Percentiles rank a stretch among this genome's conserved stretches.
Evolutionary conservation across 2,113 vertebrate species (phyloP).

Genomic region (Crypturellus undulatus): DNA sequence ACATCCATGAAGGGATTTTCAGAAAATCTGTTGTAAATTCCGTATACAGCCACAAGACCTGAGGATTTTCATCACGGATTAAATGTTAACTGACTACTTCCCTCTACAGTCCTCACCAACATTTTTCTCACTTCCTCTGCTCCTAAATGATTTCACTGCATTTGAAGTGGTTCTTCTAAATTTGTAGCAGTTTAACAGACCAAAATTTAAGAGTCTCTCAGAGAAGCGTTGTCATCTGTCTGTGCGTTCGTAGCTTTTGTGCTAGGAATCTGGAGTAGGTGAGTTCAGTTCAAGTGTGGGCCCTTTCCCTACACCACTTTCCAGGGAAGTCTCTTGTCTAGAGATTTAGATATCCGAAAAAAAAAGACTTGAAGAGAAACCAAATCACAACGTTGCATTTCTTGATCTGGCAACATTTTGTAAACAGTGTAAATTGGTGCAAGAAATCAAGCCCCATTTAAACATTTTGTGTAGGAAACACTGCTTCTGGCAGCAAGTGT

Average conservation of each 20-base stretch:
- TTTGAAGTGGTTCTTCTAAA: conserved; percentile 53
- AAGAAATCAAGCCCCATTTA: background rate
- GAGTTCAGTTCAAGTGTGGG: background rate
- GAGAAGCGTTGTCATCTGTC: background rate
- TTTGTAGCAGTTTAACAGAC: conserved; percentile 32
- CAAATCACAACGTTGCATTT: background rate
- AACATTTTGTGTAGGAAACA: background rate
- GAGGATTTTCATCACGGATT: conserved; percentile 4
- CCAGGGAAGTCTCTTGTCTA: background rate
- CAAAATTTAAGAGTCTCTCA: background rate
- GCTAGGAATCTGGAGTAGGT: background rate
- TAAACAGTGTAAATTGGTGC: background rate
- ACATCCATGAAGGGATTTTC: background rate
- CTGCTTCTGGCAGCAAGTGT: background rate
- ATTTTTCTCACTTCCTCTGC: conserved; percentile 48
- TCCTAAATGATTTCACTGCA: conserved; percentile 20
- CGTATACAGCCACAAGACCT: background rate
- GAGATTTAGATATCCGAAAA: background rate
- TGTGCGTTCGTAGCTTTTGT: background rate
- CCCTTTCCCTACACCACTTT: background rate
- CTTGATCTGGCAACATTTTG: background rate
- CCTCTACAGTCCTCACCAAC: conserved; percentile 27
- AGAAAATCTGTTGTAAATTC: background rate
- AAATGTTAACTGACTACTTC: conserved; percentile 49
- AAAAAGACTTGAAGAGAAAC: background rate